phyloP scores from a whole-genome alignment of 2,797 vertebrate species.

The Echeneis naucrates region DNA sequence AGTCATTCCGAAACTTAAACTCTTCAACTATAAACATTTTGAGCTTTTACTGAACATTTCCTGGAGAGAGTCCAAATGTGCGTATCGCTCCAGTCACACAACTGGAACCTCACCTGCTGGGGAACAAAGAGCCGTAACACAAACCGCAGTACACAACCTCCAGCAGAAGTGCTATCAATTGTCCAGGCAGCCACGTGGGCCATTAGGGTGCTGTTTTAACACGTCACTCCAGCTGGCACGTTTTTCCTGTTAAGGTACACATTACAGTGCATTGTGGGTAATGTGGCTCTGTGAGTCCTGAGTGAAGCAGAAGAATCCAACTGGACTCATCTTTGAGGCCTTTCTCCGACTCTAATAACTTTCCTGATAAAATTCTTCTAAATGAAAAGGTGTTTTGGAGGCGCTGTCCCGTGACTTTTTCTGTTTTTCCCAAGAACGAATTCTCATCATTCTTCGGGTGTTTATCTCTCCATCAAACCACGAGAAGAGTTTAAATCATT shows the following conservation, averaged over 20 bases:
- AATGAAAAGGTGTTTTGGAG: background rate
- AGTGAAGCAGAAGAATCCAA: background rate
- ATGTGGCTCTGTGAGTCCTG: slow-evolving; percentile 29
- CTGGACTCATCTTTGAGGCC: background rate
- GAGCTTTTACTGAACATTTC: too few relatives aligned
- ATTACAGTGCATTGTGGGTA: slow-evolving; percentile 42
- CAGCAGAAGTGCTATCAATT: slow-evolving; percentile 11
- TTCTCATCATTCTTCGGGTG: background rate
- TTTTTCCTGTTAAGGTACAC: slow-evolving; percentile 48
- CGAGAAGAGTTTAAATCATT: background rate
- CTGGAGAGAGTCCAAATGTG: too few relatives aligned
- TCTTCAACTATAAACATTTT: too few relatives aligned
- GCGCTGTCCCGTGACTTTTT: background rate
- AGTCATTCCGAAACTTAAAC: too few relatives aligned
- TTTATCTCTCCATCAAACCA: background rate
- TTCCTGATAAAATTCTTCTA: background rate
- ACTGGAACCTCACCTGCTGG: background rate
- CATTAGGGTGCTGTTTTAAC: slow-evolving; percentile 30
- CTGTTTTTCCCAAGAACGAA: background rate
- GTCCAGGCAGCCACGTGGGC: slow-evolving; percentile 6
- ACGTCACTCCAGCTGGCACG: slow-evolving; percentile 14
- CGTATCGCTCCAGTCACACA: background rate
- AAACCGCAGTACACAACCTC: background rate
- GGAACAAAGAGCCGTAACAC: background rate
- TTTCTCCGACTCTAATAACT: too few relatives aligned